Percentiles rank a stretch among this genome's conserved stretches.
Conservation (phyloP, 2,797 vertebrate species). For the Propithecus perrieri region DNA sequence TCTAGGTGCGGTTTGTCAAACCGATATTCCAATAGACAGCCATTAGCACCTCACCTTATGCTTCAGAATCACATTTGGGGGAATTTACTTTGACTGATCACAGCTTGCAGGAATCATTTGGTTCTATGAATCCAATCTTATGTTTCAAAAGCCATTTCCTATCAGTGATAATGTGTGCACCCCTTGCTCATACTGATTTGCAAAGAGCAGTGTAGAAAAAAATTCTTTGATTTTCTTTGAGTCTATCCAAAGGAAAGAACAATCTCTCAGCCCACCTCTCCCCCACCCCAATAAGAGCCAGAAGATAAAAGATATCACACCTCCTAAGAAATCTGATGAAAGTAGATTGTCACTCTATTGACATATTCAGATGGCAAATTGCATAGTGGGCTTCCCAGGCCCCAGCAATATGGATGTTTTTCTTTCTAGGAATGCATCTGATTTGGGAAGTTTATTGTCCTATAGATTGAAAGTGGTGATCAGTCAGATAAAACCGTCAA, state of each 20-base stretch:
- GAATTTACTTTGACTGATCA: constrained; percentile 81
- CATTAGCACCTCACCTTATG: constrained; percentile 76
- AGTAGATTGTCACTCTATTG: constrained; percentile 76
- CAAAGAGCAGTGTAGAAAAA: constrained; percentile 69
- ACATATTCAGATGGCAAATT: constrained; percentile 75
- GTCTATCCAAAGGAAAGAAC: constrained; percentile 72
- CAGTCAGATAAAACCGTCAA: constrained; percentile 68
- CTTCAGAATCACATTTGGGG: constrained; percentile 75
- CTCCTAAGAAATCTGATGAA: constrained; percentile 72
- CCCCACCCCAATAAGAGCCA: constrained; percentile 53
- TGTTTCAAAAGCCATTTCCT: constrained; percentile 81
- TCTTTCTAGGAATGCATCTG: constrained; percentile 63
- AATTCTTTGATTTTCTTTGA: constrained; percentile 80
- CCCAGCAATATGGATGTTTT: constrained; percentile 63
- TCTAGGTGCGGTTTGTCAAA: constrained; percentile 79
- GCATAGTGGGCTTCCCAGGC: constrained; percentile 40
- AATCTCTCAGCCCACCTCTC: constrained; percentile 49
- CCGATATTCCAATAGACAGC: constrained; percentile 79
- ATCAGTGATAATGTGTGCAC: constrained; percentile 77
- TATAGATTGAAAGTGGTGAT: constrained; percentile 64
- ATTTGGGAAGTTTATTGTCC: constrained; percentile 73
- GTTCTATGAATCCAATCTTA: constrained; percentile 82
- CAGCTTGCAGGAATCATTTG: constrained; percentile 78
- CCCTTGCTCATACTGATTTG: constrained; percentile 72
- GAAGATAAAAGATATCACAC: constrained; percentile 72